Base-by-base conservation (phyloP, 2,888 invertebrate genomes). In the Phasia obesa region DNA sequence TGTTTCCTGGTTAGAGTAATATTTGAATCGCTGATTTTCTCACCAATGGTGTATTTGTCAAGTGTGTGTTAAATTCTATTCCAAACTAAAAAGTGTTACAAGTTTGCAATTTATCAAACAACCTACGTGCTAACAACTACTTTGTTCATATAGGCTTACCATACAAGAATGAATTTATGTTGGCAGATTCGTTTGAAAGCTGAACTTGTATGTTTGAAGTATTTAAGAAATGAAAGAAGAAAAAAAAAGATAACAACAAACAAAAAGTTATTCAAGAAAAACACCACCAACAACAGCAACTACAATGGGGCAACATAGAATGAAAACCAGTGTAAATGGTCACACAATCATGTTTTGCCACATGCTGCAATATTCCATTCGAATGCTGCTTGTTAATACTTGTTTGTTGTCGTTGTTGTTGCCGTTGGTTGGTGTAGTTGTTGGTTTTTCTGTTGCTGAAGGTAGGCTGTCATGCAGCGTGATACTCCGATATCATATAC, bases 321-420 rank as follows among this genome's bases (percentile, higher is more conserved):
- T 47, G 44, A 42, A 75, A 75, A 71, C 79, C 83, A 65, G 75
- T 75, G 79, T 71, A 79, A 85, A 71, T 80, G 81, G 75, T 80
- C 81, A 84, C 65, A 76, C 78, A 79, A 77, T 71, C 82, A 70
- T 76, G 84, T 84, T 81, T 84, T 81, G 84, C 84, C 84, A 77
- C 84, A 84, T 84, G 84, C 84, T 77, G 80, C 80, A 76, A 57
- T 65, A 62, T 44, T 64, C 47, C 35, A 17, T 27, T 38, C 47
- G 60, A 64, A 55, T 51, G 75, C 27, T 42, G 13, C 13, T 42
- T 42, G 13, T 75, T 64, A 21, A 62, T 75, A 69, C 74, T 65
- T 80, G 53, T 76, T 60, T 47, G 73, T 57, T 49, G 51, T 64
- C 35, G 35, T 25, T 15, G 51, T 15, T 83, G 86, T 86, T 65